Evolutionary conservation across 2,888 invertebrate species (phyloP), one percentile per base, ranked within the genome.

Genomic region (Eugnorisma glareosa): DNA sequence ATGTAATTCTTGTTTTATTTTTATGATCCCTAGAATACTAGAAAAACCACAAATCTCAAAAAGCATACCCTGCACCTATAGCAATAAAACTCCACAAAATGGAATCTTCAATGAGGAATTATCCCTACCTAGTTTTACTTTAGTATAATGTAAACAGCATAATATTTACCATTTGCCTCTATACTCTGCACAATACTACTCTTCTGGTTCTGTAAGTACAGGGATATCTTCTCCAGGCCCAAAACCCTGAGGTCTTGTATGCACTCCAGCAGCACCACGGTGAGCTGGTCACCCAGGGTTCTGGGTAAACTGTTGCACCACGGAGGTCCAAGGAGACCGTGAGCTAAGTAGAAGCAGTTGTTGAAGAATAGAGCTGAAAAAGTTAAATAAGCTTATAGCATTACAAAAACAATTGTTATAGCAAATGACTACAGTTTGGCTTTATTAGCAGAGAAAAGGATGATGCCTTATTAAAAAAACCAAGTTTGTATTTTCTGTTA

Each of bases 341-440:
- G 97, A 0, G 97, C 95, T 63, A 97, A 85, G 89, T 96, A 97
- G 91, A 95, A 96, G 86, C 97, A 96, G 90, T 97, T 97, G 90
- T 97, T 97, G 94, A 97, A 97, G 90, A 96, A 97, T 75, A 97
- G 83, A 35, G 96, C 97, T 97, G 93, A 8, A 64, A 54, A 54
- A n/a, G n/a, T n/a, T 13, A 54, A 54, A n/a, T 54, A n/a, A 54
- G n/a, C 11, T 13, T 2, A 2, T n/a, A 0, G 10, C 1, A 54
- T n/a, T 5, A 54, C 5, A 5, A n/a, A 51, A 51, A 51, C 51
- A 24, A 10, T 15, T 45, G 51, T n/a, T n/a, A 24, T 0, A 51
- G 11, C 51, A 8, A 51, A 1, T n/a, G 54, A 54, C 10, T 54
- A 10, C 13, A 6, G 24, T 31, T 61, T 40, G 5, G 37, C 13